These are phyloP conservation scores for Varanus salvator DNA, from an alignment of 2,113 vertebrate genomes.

Conservation along the genomic window DNA sequence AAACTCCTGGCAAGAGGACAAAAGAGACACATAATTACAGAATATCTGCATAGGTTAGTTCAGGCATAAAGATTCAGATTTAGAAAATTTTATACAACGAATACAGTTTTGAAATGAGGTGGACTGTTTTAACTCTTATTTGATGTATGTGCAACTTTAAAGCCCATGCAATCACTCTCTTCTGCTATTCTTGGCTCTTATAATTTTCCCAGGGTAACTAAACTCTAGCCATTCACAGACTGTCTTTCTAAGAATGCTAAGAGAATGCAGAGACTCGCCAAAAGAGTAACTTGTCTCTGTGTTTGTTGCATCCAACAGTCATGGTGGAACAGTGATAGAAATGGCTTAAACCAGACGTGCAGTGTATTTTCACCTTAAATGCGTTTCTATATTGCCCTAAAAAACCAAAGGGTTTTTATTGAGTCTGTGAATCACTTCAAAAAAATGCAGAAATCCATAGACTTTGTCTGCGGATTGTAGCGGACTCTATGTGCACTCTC, in stretches of 20 bases:
- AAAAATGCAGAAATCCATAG: no score
- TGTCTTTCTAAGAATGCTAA: neutral
- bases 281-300: neutral
- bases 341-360: neutral
- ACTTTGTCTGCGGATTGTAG: no score
- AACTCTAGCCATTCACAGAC: neutral
- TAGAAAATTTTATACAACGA: neutral
- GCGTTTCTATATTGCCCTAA: no score
- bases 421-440: no score
- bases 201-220: neutral
- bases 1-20: neutral
- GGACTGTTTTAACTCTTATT: no score
- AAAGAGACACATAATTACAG: neutral
- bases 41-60: neutral
- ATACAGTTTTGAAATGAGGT: no score
- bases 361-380: neutral
- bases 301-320: neutral
- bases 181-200: neutral
- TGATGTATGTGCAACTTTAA: no score
- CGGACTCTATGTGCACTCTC: no score
- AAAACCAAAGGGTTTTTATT: no score
- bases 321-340: neutral
- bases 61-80: neutral
- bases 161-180: no score
- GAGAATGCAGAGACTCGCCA: neutral